Conservation (phyloP, 1,140 invertebrate genomes). For the Pristionchus pacificus region DNA sequence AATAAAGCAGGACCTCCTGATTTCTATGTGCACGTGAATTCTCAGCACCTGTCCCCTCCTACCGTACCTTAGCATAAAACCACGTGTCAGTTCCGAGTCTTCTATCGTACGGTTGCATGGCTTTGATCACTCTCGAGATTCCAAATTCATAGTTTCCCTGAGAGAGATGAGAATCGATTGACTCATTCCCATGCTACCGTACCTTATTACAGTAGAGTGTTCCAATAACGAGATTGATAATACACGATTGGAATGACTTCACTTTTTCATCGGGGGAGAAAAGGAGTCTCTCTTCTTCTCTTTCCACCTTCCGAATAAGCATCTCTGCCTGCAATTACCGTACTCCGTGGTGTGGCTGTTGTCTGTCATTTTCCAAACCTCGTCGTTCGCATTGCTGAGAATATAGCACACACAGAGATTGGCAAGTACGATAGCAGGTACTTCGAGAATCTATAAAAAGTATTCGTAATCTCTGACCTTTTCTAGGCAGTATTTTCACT, state of each 20-base stretch:
- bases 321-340: slow-evolving; percentile 83
- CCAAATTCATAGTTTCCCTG: slow-evolving; percentile 96
- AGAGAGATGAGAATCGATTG: neutral
- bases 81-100: slow-evolving; percentile 93
- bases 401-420: slow-evolving; percentile 98
- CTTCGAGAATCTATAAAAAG: slow-evolving; percentile 73
- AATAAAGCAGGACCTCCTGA: too few species aligned
- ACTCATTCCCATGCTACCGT: neutral
- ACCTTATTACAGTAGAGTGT: slow-evolving; percentile 92
- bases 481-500: too few species aligned
- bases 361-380: too few species aligned
- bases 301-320: slow-evolving; percentile 95
- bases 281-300: slow-evolving; percentile 76
- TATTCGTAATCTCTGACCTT: too few species aligned
- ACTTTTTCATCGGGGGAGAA: slow-evolving; percentile 71
- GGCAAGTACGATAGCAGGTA: slow-evolving; percentile 91
- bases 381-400: slow-evolving; percentile 96
- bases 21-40: too few species aligned
- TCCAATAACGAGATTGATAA: slow-evolving; percentile 95
- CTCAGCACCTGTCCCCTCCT: neutral
- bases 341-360: too few species aligned
- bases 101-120: slow-evolving; percentile 87
- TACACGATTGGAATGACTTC: slow-evolving; percentile 93
- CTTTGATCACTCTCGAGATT: slow-evolving; percentile 92
- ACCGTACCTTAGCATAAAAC: slow-evolving; percentile 80